phyloP scores from a whole-genome alignment of 2,113 vertebrate species.

The Centrocercus urophasianus region DNA sequence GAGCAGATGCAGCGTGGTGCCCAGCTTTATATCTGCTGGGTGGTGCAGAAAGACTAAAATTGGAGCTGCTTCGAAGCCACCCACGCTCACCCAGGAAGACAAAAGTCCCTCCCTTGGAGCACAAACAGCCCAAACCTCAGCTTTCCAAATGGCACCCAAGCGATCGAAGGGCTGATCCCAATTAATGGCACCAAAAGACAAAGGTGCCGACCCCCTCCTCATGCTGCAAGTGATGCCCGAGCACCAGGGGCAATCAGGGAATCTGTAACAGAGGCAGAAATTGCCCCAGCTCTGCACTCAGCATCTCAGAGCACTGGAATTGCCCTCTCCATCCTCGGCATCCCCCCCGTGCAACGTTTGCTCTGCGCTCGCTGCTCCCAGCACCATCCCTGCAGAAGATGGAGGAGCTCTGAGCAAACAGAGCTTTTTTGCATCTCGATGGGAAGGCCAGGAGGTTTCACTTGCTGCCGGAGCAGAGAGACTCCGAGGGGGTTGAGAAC shows the following conservation, averaged over 20 bases:
- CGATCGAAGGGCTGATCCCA: rapidly evolving
- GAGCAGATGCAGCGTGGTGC: conserved; percentile 1
- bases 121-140: not conserved
- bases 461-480: not conserved
- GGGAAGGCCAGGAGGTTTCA: not conserved
- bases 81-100: not conserved
- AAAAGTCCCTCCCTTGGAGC: not conserved
- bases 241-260: rapidly evolving
- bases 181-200: not conserved
- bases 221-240: not conserved
- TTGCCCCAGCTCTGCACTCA: rapidly evolving
- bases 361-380: rapidly evolving
- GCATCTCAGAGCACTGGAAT: not conserved
- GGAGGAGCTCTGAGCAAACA: not conserved
- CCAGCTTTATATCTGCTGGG: not conserved
- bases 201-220: not conserved
- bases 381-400: not conserved
- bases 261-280: not conserved
- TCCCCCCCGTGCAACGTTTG: rapidly evolving
- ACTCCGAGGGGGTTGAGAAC: not conserved
- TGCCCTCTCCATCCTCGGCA: rapidly evolving
- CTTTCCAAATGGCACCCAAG: not conserved
- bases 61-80: conserved; percentile 10
- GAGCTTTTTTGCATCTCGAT: rapidly evolving
- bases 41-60: not conserved